Percentiles rank a stretch among this genome's conserved stretches.
phyloP scores from a whole-genome alignment of 2,888 invertebrate species.

The Camponotus fellah region DNA sequence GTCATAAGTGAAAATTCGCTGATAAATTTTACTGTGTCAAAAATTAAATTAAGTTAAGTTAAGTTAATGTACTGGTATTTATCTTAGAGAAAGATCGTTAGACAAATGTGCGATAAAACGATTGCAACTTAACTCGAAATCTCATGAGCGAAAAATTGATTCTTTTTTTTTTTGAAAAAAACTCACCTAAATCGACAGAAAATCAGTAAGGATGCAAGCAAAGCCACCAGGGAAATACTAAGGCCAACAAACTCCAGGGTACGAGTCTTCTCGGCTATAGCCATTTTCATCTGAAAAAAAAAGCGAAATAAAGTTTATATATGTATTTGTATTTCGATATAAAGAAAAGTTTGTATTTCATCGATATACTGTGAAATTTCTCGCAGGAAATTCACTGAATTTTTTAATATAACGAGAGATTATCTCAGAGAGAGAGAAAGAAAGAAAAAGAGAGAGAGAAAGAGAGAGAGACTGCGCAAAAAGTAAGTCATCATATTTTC shows the following conservation, averaged over 20 bases:
- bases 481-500: not conserved
- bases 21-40: not conserved
- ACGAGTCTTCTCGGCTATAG: constrained; percentile 91
- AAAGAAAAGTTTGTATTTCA: not conserved
- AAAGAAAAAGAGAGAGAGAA: too few relatives aligned
- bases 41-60: not conserved
- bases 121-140: not conserved
- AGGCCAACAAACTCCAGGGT: constrained; percentile 94
- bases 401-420: not conserved
- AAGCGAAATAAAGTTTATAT: constrained; percentile 26
- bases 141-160: not conserved
- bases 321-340: not conserved
- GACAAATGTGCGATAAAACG: too few relatives aligned
- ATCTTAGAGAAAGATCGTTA: not conserved
- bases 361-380: not conserved
- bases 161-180: not conserved
- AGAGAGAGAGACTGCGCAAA: not conserved
- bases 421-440: too few relatives aligned
- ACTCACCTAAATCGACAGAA: constrained; percentile 94
- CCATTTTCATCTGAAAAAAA: constrained; percentile 88
- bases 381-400: not conserved
- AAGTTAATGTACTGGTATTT: not conserved
- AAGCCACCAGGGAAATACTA: constrained; percentile 91
- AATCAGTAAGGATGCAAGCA: constrained; percentile 92
- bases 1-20: not conserved